phyloP scores from a whole-genome alignment of 2,888 invertebrate species.

The Agriopis leucophaearia region DNA sequence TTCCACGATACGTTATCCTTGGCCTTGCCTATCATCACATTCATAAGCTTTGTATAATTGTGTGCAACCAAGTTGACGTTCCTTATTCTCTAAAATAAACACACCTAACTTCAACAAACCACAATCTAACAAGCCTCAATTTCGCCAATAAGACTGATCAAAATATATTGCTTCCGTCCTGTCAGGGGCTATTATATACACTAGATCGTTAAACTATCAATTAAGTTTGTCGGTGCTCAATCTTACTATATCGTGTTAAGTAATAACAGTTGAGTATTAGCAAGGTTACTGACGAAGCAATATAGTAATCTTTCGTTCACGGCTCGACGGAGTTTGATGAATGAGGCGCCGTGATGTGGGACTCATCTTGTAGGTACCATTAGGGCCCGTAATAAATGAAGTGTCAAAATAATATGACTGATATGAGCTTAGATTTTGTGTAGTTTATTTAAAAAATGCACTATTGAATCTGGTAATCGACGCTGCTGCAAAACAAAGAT shows the following conservation, averaged over 20 bases:
- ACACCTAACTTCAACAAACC: not conserved
- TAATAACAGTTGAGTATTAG: slow-evolving; percentile 15
- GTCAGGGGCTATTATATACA: slow-evolving; percentile 18
- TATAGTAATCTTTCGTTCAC: slow-evolving; percentile 17
- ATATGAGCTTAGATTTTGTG: not conserved
- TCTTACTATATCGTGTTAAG: slow-evolving; percentile 21
- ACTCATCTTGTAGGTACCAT: slow-evolving; percentile 1
- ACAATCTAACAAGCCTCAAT: not conserved
- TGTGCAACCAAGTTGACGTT: too few species aligned
- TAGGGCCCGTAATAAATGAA: slow-evolving; percentile 6
- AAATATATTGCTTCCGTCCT: slow-evolving; percentile 25
- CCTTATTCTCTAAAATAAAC: not conserved
- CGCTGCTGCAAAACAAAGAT: too few species aligned
- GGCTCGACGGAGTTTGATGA: slow-evolving; percentile 9
- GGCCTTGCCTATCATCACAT: too few species aligned
- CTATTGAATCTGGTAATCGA: too few species aligned
- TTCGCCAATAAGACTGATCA: slow-evolving; percentile 10
- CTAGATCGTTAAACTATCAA: slow-evolving; percentile 21
- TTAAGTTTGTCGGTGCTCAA: slow-evolving; percentile 27
- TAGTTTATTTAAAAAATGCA: not conserved
- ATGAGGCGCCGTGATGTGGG: slow-evolving; percentile 11
- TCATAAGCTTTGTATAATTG: too few species aligned
- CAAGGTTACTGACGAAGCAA: slow-evolving; percentile 7
- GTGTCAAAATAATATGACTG: slow-evolving; percentile 4
- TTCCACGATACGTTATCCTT: too few species aligned